phyloP scores from a whole-genome alignment of 2,797 vertebrate genomes.

The Masticophis lateralis region DNA sequence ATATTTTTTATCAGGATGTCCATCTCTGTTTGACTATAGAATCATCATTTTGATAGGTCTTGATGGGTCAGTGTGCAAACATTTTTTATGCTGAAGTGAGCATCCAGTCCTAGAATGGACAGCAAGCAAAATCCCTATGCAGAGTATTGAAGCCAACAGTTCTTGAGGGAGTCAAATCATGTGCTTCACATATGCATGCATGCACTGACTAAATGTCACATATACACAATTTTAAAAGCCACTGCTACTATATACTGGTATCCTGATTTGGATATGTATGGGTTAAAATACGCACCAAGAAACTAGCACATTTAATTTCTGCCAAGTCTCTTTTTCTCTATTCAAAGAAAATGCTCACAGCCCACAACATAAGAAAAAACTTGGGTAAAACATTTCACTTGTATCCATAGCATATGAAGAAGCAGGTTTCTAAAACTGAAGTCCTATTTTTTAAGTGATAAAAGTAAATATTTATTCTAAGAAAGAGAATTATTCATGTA shows the following conservation, averaged over 20 bases:
- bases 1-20: constrained; percentile 30
- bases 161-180: not conserved
- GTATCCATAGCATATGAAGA: not conserved
- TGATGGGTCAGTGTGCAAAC: not conserved
- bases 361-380: not conserved
- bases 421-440: constrained; percentile 1
- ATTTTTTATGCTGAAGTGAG: not conserved
- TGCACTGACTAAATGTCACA: not conserved
- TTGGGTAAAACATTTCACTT: not conserved
- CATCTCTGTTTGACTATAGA: not conserved
- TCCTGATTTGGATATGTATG: not conserved
- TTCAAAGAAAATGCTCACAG: not conserved
- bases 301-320: not conserved
- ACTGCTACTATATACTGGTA: not conserved
- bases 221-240: not conserved
- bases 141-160: not conserved
- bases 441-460: not conserved
- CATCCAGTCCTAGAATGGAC: not conserved
- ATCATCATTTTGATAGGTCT: not conserved
- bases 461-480: constrained; percentile 25
- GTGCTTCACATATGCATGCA: not conserved
- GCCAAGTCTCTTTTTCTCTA: not conserved
- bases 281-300: not conserved
- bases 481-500: not conserved
- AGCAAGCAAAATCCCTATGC: not conserved